These are phyloP conservation scores for Galerucella pusilla DNA, from an alignment of 2,888 invertebrate species.

Conservation along the genomic window DNA sequence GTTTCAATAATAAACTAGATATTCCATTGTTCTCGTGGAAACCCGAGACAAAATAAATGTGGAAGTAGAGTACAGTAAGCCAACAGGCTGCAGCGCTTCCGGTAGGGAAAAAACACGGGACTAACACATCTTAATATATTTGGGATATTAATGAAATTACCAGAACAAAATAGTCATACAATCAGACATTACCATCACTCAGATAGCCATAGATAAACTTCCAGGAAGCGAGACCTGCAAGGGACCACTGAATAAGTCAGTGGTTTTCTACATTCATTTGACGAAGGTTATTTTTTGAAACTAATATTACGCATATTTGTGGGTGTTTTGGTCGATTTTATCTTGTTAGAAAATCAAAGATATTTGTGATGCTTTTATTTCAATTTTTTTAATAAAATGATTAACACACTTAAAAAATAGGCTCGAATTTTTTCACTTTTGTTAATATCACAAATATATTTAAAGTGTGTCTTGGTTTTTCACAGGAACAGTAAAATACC, in stretches of 20 bases:
- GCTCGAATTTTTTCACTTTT: neutral
- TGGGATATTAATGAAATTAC: no score
- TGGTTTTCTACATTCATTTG: neutral
- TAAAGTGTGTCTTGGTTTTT: neutral
- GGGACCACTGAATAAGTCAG: neutral
- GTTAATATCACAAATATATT: neutral
- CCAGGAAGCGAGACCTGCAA: neutral
- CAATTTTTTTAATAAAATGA: neutral
- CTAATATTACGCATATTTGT: neutral
- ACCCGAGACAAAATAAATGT: no score
- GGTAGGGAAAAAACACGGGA: no score
- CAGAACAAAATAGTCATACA: no score
- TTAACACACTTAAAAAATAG: neutral
- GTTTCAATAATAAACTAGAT: no score
- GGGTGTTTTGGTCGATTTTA: neutral
- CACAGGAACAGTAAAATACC: neutral
- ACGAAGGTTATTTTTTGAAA: neutral
- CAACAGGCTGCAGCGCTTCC: no score
- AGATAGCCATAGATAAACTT: no score
- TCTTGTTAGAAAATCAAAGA: neutral
- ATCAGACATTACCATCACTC: no score
- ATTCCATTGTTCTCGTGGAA: no score
- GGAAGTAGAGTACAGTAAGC: no score
- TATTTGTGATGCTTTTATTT: neutral
- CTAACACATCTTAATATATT: no score